phyloP scores from a whole-genome alignment of 2,888 invertebrate species.

The Aethes cnicana region DNA sequence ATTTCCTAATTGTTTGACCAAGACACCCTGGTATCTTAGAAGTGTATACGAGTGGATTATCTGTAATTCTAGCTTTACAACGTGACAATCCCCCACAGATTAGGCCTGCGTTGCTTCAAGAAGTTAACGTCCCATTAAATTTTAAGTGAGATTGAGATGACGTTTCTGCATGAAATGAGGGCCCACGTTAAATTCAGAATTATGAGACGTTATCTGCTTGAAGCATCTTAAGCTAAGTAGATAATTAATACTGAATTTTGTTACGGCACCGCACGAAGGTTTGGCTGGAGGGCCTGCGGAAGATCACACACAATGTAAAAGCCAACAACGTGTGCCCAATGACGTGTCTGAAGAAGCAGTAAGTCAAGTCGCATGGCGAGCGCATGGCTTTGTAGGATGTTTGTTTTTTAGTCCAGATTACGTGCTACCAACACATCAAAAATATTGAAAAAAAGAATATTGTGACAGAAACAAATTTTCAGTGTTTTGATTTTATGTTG shows the following conservation, averaged over 20 bases:
- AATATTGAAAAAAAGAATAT: neutral
- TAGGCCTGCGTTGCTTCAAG: too few relatives aligned
- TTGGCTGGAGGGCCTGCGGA: constrained; percentile 97
- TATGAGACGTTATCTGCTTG: too few relatives aligned
- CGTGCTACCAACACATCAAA: constrained; percentile 9
- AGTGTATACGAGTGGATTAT: too few relatives aligned
- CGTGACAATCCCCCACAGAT: too few relatives aligned
- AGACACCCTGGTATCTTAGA: too few relatives aligned
- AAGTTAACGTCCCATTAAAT: too few relatives aligned
- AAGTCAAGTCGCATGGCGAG: constrained; percentile 80
- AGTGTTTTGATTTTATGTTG: constrained; percentile 8
- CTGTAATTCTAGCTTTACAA: too few relatives aligned
- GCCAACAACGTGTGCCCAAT: constrained; percentile 99
- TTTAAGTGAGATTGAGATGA: too few relatives aligned
- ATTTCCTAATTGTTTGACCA: too few relatives aligned
- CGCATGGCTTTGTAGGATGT: constrained; percentile 21
- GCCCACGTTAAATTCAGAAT: too few relatives aligned
- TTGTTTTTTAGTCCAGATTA: constrained; percentile 3
- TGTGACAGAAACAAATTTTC: neutral
- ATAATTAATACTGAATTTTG: constrained; percentile 2
- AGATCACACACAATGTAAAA: constrained; percentile 98
- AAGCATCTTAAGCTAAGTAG: too few relatives aligned
- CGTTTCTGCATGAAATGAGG: too few relatives aligned
- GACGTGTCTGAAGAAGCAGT: constrained; percentile 99
- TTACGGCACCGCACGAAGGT: constrained; percentile 81